Evolutionary conservation across 2,888 invertebrate species (phyloP), one percentile per base, ranked within the genome.

Genomic region (Leuctra nigra): DNA sequence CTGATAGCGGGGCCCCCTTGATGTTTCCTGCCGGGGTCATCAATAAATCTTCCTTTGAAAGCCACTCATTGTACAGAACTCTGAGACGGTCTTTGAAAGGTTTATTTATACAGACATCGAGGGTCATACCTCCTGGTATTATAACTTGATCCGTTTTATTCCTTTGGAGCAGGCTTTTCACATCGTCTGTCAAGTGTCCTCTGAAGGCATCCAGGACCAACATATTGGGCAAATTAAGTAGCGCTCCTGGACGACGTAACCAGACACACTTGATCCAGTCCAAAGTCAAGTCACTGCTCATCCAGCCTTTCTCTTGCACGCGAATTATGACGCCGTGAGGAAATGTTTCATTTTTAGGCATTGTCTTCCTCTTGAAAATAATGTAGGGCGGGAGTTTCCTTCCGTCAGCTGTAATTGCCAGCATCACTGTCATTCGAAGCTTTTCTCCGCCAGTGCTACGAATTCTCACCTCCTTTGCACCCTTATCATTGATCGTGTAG

Each of bases 241-340:
- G n/a, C n/a, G 48, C 55, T 20, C 48, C 55, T 16, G 50, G 36
- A 14, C 50, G 35, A 13, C 35, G 35, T 13, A n/a, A 9, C 55
- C 56, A 52, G 35, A 56, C 41, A n/a, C 6, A 22, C 16, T 56
- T 56, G 35, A 56, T 11, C 53, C 53, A 56, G 18, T 56, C 56
- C 2, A 38, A 9, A 4, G 53, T 22, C 2, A 56, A 29, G 7
- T 6, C 11, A 11, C 11, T 29, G 25, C 9, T 33, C 24, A 56
- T 52, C 56, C 52, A 56, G 7, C 44, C 54, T 6, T 54, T 55
- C 18, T 41, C 41, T 22, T 54, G 54, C 9, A 25, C 54, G 18
- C 20, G 25, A 33, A 53, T n/a, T n/a, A 53, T 53, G 2, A 53
- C 52, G 14, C 25, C 29, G 20, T 16, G 18, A 35, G 36, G 53